Conservation (phyloP, 2,888 invertebrate genomes). For the Drosophila robusta region DNA sequence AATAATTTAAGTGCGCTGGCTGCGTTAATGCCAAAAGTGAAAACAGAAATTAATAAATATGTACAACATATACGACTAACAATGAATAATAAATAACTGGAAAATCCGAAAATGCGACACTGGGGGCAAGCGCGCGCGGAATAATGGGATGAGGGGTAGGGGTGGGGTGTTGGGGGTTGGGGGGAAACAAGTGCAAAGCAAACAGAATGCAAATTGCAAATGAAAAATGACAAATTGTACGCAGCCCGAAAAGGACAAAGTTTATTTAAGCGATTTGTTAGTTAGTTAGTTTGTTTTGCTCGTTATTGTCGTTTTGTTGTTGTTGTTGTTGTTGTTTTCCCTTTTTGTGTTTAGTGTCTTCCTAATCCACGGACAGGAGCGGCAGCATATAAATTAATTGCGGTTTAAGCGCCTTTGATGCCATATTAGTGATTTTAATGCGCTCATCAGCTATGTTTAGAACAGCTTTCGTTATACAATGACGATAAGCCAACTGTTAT, state of each 20-base stretch:
- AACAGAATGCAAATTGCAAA: conserved; percentile 72
- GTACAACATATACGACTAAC: conserved; percentile 51
- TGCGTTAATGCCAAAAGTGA: conserved; percentile 54
- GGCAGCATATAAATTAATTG: conserved; percentile 6
- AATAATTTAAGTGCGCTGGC: conserved; percentile 55
- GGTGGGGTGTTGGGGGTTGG: too few species aligned
- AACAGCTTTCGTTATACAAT: not conserved
- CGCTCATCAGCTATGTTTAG: not conserved
- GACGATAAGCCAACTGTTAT: too few species aligned
- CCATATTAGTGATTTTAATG: not conserved
- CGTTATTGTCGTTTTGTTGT: conserved; percentile 2
- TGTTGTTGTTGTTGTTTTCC: too few species aligned
- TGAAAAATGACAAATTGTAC: conserved; percentile 71
- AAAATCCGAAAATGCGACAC: conserved; percentile 4
- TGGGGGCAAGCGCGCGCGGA: not conserved
- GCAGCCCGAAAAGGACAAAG: conserved; percentile 62
- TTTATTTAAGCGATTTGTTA: conserved; percentile 79
- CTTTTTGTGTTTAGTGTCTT: not conserved
- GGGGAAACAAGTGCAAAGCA: conserved; percentile 27
- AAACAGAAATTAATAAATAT: conserved; percentile 68
- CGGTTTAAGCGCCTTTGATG: not conserved
- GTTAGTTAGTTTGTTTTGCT: conserved; percentile 38
- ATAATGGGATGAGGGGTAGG: not conserved
- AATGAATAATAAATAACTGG: conserved; percentile 74
- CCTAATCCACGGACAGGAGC: not conserved